Percentiles rank a stretch among this genome's conserved stretches.
phyloP scores from a whole-genome alignment of 1,140 invertebrate genomes.

The Acromyrmex heyeri region DNA sequence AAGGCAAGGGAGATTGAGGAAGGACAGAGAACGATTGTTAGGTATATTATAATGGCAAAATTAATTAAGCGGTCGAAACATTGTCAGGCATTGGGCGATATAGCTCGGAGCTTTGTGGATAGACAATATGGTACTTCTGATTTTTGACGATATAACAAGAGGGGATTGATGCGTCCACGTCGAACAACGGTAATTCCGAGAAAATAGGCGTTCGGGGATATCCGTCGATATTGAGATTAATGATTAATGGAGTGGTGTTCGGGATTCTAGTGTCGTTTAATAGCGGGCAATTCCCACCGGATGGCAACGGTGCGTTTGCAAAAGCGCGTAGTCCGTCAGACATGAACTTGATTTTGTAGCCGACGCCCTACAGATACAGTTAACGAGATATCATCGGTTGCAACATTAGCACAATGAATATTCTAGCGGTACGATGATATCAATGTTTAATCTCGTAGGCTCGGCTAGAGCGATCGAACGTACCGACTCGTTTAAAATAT shows the following conservation, averaged over 20 bases:
- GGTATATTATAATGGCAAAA: slow-evolving; percentile 25
- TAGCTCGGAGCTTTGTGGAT: slow-evolving; percentile 17
- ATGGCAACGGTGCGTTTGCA: slow-evolving; percentile 18
- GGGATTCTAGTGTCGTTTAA: slow-evolving; percentile 50
- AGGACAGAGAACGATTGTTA: background rate
- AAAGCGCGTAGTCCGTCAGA: slow-evolving; percentile 34
- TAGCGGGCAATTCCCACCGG: slow-evolving; percentile 40
- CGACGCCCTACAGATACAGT: slow-evolving; percentile 26
- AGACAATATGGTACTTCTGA: slow-evolving; percentile 41
- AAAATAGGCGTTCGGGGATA: slow-evolving; percentile 44
- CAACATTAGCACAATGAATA: slow-evolving; percentile 47
- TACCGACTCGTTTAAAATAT: slow-evolving; percentile 38
- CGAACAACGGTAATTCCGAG: slow-evolving; percentile 55
- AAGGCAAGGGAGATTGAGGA: background rate
- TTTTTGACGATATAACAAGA: slow-evolving; percentile 34
- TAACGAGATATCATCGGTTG: slow-evolving; percentile 44
- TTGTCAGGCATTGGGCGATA: slow-evolving; percentile 30
- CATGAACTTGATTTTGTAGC: slow-evolving; percentile 36
- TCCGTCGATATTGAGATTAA: slow-evolving; percentile 51
- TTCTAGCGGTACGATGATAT: slow-evolving; percentile 34
- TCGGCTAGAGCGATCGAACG: background rate
- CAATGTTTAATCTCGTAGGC: slow-evolving; percentile 51
- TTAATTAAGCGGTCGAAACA: slow-evolving; percentile 54
- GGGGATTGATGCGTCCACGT: background rate
- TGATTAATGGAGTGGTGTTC: slow-evolving; percentile 59